Evolutionary conservation across 1,140 invertebrate species (phyloP).

Genomic region (Nixonia krombeini): DNA sequence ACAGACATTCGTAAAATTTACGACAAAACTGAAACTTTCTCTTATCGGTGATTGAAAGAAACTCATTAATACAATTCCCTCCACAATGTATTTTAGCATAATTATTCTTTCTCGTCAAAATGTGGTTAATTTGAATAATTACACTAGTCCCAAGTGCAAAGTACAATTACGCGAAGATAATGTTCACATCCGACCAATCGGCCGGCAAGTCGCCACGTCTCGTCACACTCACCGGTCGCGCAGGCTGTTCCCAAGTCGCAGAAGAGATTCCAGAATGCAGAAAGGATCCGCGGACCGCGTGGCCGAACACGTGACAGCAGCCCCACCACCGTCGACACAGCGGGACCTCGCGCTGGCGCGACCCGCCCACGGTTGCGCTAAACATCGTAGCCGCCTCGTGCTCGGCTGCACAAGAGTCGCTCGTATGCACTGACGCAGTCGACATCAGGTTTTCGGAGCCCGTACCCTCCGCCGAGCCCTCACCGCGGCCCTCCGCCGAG

Average conservation of each 20-base stretch:
- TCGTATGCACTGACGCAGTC: constrained; percentile 54
- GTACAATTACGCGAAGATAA: no score
- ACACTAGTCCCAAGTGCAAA: no score
- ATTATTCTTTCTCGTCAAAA: no score
- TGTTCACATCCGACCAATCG: no score
- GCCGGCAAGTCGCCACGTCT: no score
- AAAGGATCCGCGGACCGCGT: constrained; percentile 56
- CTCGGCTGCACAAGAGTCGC: constrained; percentile 49
- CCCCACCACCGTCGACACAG: constrained; percentile 44
- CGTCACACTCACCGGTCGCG: no score
- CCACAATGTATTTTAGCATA: no score
- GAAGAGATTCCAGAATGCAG: constrained; percentile 21
- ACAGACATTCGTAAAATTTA: no score
- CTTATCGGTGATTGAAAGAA: no score
- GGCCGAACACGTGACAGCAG: constrained; percentile 64
- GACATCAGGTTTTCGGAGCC: constrained; percentile 49
- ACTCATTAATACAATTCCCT: no score
- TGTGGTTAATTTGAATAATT: no score
- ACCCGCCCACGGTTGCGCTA: constrained; percentile 56
- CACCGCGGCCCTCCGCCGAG: constrained; percentile 37
- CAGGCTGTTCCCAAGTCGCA: constrained; percentile 20
- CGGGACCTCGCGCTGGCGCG: constrained; percentile 49
- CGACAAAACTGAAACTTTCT: no score
- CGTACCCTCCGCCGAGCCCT: constrained; percentile 53
- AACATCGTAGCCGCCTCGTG: constrained; percentile 48